Conservation (phyloP, 2,888 invertebrate genomes). For the Pachymerium ferrugineum region DNA sequence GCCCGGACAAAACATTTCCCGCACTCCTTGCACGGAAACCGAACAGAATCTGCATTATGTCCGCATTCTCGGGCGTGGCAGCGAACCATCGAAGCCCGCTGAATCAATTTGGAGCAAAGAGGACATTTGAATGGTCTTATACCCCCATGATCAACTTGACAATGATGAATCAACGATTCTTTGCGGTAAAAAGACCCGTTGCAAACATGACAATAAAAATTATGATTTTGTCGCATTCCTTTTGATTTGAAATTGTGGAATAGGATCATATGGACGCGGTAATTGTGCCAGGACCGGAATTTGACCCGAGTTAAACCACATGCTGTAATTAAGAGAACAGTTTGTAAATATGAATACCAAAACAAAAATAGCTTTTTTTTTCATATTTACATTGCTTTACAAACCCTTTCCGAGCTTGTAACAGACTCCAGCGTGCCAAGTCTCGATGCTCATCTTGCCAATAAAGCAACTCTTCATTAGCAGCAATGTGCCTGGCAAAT, state of each 20-base stretch:
- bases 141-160: background rate
- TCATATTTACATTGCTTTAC: background rate
- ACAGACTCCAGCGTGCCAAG: background rate
- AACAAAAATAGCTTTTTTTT: background rate
- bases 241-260: background rate
- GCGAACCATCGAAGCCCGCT: background rate
- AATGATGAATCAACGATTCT: background rate
- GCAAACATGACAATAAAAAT: background rate
- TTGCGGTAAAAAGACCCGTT: background rate
- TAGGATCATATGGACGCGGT: background rate
- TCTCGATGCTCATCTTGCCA: background rate
- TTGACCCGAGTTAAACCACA: background rate
- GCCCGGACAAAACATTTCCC: background rate
- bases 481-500: background rate
- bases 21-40: background rate
- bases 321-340: background rate
- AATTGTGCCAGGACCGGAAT: background rate
- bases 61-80: background rate
- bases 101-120: background rate
- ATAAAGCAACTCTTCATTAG: background rate
- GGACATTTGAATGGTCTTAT: background rate
- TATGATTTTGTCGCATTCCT: background rate
- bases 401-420: background rate
- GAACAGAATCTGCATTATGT: background rate
- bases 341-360: too few species aligned